Evolutionary conservation across 2,113 vertebrate genomes (phyloP).

Genomic region (Tangachromis dhanisi): DNA sequence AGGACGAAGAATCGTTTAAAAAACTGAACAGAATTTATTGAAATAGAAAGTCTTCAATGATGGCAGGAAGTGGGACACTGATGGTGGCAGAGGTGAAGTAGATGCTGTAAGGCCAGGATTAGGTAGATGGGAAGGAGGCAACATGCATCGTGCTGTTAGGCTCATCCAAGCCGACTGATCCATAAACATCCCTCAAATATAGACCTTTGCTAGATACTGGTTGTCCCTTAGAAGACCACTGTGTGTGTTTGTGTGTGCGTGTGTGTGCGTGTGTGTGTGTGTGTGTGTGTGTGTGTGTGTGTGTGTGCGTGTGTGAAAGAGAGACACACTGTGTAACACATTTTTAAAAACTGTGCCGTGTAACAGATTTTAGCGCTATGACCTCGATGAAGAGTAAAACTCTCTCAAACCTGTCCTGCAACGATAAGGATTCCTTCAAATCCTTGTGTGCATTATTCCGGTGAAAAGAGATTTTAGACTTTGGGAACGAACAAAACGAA

Average conservation of each 20-base stretch:
- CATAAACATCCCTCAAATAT: slow-evolving; percentile 53
- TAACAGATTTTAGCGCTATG: not conserved
- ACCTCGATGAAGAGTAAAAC: not conserved
- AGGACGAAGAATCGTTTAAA: not conserved
- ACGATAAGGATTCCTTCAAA: not conserved
- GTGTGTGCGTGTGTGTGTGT: not conserved
- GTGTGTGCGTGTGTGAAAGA: not conserved
- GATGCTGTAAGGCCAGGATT: not conserved
- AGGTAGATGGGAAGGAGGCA: not conserved
- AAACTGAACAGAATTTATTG: not conserved
- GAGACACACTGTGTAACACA: not conserved
- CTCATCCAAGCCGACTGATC: slow-evolving; percentile 56
- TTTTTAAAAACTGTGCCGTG: not conserved
- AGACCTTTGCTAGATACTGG: slow-evolving; percentile 53
- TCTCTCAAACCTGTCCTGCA: not conserved
- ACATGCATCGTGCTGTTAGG: not conserved
- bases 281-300: not conserved
- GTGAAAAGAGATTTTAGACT: not conserved
- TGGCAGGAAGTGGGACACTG: not conserved
- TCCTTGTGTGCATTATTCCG: not conserved
- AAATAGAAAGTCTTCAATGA: not conserved
- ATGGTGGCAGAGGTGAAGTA: not conserved
- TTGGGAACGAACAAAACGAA: not conserved
- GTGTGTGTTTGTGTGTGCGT: slow-evolving; percentile 6
- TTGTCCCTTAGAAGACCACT: slow-evolving; percentile 23